Evolutionary conservation across 2,113 vertebrate genomes (phyloP).

Genomic region (Myotis lucifugus): DNA sequence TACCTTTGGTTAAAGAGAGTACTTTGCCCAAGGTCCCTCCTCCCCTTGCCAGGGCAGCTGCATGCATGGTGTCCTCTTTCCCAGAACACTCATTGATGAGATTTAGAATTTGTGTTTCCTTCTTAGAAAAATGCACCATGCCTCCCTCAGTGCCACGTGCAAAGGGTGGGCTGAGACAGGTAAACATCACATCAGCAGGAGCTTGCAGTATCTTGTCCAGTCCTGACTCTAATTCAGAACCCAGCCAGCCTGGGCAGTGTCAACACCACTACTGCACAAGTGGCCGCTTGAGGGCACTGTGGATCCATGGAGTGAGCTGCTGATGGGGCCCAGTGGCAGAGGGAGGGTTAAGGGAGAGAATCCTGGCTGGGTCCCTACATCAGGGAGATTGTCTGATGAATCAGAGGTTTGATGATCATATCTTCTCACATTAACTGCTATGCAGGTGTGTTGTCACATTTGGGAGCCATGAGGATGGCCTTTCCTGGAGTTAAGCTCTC

Average conservation of each 20-base stretch:
- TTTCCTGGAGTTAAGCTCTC: not conserved
- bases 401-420: too few species aligned
- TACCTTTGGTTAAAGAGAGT: not conserved
- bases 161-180: not conserved
- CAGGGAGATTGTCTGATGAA: too few species aligned
- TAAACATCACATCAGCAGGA: not conserved
- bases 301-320: accelerated
- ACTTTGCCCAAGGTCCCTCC: not conserved
- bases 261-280: accelerated
- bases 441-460: too few species aligned
- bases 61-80: not conserved
- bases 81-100: not conserved
- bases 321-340: not conserved
- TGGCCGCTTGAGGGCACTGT: constrained; percentile 30
- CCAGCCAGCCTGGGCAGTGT: not conserved
- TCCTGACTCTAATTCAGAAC: accelerated
- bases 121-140: too few species aligned
- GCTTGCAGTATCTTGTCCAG: not conserved
- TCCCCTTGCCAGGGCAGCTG: not conserved
- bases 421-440: too few species aligned
- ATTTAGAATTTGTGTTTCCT: too few species aligned
- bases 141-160: too few species aligned
- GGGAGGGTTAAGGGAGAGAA: too few species aligned
- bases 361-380: not conserved
- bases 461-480: too few species aligned